These are phyloP conservation scores for Pantherophis alleghaniensis DNA, from an alignment of 2,797 vertebrate genomes.

Conservation along the genomic window DNA sequence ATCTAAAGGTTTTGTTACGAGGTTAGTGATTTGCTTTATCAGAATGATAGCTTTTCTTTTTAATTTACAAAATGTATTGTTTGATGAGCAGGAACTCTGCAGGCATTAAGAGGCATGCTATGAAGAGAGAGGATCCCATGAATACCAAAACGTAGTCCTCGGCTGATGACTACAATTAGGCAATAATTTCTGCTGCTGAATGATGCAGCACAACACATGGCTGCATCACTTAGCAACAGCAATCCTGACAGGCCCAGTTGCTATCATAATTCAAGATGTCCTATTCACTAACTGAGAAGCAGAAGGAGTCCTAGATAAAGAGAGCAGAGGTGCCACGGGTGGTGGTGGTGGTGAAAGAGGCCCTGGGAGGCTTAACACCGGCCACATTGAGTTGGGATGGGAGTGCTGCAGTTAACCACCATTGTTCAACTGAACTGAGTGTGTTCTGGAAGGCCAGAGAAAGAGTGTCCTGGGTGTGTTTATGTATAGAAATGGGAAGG, in stretches of 20 bases:
- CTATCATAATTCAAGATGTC: background rate
- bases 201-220: background rate
- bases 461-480: background rate
- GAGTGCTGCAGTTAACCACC: background rate
- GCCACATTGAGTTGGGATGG: background rate
- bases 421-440: background rate
- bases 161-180: background rate
- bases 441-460: background rate
- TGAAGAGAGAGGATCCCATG: background rate
- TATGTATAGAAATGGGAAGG: background rate
- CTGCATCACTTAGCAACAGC: background rate
- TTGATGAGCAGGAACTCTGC: background rate
- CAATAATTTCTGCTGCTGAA: background rate
- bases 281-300: background rate
- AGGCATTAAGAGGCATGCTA: background rate
- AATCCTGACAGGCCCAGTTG: background rate
- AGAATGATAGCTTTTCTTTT: background rate
- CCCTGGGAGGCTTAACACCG: background rate
- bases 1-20: background rate
- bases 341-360: too few species aligned
- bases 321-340: background rate
- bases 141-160: background rate
- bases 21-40: background rate
- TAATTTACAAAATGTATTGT: background rate
- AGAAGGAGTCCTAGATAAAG: background rate